Evolutionary conservation across 1,140 invertebrate genomes (phyloP).

Genomic region (Pogonus chalceus): DNA sequence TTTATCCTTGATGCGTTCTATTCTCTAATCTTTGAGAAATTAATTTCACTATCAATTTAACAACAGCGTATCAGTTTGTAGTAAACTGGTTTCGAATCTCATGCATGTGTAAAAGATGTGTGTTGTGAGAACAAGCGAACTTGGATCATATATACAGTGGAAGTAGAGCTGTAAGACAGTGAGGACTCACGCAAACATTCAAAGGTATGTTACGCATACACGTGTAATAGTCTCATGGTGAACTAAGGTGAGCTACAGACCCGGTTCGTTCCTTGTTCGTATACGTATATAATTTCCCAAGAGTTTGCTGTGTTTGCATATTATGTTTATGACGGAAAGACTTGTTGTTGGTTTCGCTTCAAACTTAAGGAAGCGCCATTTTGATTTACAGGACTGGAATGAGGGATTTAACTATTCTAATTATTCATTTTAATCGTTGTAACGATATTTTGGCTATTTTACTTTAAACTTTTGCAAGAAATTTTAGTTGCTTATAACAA

Average conservation of each 20-base stretch:
- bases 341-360: slow-evolving; percentile 1
- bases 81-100: slow-evolving; percentile 6
- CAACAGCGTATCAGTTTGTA: not conserved
- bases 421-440: no score
- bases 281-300: not conserved
- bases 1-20: not conserved
- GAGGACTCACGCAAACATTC: not conserved
- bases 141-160: no score
- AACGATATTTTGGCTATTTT: no score
- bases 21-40: slow-evolving; percentile 1
- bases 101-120: slow-evolving; percentile 7
- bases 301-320: slow-evolving; percentile 6
- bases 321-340: slow-evolving; percentile 1
- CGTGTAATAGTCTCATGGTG: not conserved
- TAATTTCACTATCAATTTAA: slow-evolving; percentile 7
- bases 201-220: not conserved
- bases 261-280: no score
- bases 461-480: no score
- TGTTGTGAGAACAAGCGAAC: no score
- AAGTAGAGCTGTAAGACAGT: no score
- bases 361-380: not conserved
- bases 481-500: no score
- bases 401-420: no score
- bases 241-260: not conserved
- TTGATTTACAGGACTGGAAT: not conserved